phyloP scores from a whole-genome alignment of 2,888 invertebrate species.

The Acholoe squamosa region DNA sequence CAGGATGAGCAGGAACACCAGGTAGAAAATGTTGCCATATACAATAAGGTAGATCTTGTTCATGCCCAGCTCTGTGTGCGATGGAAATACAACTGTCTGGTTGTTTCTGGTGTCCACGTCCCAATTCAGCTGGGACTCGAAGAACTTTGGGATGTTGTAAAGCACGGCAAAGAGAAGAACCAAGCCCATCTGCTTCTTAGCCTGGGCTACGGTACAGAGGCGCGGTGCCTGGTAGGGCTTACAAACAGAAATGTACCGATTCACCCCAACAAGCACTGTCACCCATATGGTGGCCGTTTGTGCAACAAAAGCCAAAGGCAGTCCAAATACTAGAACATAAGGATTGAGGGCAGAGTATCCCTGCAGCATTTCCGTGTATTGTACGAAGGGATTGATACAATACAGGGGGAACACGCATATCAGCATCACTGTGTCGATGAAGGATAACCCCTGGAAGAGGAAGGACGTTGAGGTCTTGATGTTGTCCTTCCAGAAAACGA shows the following conservation, averaged over 20 bases:
- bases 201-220: slow-evolving; percentile 70
- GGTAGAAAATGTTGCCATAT: slow-evolving; percentile 70
- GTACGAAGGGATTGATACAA: slow-evolving; percentile 66
- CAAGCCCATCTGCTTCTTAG: slow-evolving; percentile 68
- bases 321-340: slow-evolving; percentile 67
- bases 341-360: slow-evolving; percentile 45
- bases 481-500: slow-evolving; percentile 70
- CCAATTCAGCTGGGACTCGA: slow-evolving; percentile 60
- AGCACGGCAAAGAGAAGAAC: slow-evolving; percentile 67
- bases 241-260: slow-evolving; percentile 72
- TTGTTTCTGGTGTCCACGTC: background rate
- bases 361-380: slow-evolving; percentile 64
- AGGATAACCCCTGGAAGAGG: slow-evolving; percentile 70
- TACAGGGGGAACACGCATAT: slow-evolving; percentile 69
- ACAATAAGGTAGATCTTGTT: slow-evolving; percentile 64
- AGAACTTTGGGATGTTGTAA: slow-evolving; percentile 70
- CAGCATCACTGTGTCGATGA: slow-evolving; percentile 70
- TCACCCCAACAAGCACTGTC: slow-evolving; percentile 70
- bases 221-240: slow-evolving; percentile 69
- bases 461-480: slow-evolving; percentile 71
- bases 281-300: slow-evolving; percentile 71
- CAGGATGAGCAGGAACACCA: slow-evolving; percentile 70
- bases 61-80: slow-evolving; percentile 62
- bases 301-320: slow-evolving; percentile 67
- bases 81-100: background rate